Conservation (phyloP, 2,888 invertebrate genomes). For the Acanthoscelides obtectus region DNA sequence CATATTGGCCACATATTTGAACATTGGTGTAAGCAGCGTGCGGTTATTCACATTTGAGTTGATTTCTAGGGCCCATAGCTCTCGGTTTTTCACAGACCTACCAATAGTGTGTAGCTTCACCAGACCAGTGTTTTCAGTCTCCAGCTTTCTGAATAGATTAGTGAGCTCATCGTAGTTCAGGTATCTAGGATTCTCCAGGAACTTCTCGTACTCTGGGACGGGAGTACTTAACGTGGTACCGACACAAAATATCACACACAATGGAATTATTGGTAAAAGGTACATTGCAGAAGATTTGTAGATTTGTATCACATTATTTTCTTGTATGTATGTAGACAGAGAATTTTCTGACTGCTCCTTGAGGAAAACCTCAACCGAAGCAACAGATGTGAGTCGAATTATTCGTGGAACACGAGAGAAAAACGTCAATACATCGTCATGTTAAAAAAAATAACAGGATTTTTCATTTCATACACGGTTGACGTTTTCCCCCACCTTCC, state of each 20-base stretch:
- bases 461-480: not conserved
- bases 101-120: slow-evolving; percentile 75
- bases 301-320: not conserved
- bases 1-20: slow-evolving; percentile 95
- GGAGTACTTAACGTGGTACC: slow-evolving; percentile 18
- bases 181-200: slow-evolving; percentile 59
- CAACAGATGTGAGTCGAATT: not conserved
- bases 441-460: not conserved
- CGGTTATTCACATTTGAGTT: slow-evolving; percentile 60
- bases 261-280: slow-evolving; percentile 17
- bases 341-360: not conserved
- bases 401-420: not conserved
- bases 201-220: slow-evolving; percentile 48
- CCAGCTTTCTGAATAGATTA: slow-evolving; percentile 58
- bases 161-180: slow-evolving; percentile 67
- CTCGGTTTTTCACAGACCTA: slow-evolving; percentile 73
- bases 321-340: not conserved
- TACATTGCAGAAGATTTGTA: not conserved
- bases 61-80: slow-evolving; percentile 78
- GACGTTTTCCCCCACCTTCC: too few relatives aligned
- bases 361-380: not conserved
- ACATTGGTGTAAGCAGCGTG: slow-evolving; percentile 73
- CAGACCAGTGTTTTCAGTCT: slow-evolving; percentile 61
- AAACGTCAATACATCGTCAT: not conserved
- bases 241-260: slow-evolving; percentile 24